These are phyloP conservation scores for Dicrurus megarhynchus DNA, from an alignment of 2,113 vertebrate genomes.

Conservation along the genomic window DNA sequence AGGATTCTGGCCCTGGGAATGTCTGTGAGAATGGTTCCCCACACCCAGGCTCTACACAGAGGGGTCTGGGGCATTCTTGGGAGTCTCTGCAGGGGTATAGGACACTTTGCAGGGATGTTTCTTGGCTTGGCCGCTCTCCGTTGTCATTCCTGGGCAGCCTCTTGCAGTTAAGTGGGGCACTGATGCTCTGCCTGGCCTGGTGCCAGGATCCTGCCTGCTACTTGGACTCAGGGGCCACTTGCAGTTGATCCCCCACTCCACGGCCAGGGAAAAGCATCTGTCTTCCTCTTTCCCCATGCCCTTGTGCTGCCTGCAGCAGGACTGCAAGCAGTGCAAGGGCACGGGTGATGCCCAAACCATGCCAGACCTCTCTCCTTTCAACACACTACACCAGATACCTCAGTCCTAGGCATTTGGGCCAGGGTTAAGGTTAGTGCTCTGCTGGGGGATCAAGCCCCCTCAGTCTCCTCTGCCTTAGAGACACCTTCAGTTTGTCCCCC, in stretches of 20 bases:
- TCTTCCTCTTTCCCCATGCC: background rate
- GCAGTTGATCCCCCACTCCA: background rate
- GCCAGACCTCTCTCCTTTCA: fast-evolving
- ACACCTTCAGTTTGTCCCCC: background rate
- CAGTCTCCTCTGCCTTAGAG: fast-evolving
- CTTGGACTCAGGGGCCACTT: background rate
- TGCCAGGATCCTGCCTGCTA: background rate
- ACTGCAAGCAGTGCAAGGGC: background rate
- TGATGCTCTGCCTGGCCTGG: background rate
- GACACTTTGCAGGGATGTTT: background rate
- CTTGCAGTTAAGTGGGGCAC: slow-evolving; percentile 39
- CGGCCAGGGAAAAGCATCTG: background rate
- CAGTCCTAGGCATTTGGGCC: background rate
- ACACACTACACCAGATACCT: background rate
- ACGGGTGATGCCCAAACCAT: background rate
- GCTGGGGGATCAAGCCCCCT: background rate
- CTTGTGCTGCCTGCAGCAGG: background rate
- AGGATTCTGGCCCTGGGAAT: background rate
- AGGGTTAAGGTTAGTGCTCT: background rate
- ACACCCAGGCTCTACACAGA: background rate
- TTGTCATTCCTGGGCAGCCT: background rate
- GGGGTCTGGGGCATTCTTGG: fast-evolving
- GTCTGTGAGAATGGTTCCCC: background rate
- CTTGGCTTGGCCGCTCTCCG: background rate
- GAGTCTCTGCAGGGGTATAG: background rate